phyloP scores from a whole-genome alignment of 2,888 invertebrate species.

The Plebejus anna region DNA sequence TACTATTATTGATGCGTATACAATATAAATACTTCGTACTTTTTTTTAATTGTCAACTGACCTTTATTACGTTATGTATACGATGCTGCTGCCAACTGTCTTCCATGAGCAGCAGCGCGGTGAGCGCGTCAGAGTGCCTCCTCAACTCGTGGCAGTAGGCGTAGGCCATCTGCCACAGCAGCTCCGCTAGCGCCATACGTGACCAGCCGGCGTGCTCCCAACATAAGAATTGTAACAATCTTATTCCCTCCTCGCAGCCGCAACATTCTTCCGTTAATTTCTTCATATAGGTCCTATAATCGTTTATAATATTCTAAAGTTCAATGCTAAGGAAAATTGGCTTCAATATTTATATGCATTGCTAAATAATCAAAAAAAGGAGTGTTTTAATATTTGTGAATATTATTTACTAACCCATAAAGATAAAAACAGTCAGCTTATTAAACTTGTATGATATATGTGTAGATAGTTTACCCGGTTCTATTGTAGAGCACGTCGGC shows the following conservation, averaged over 20 bases:
- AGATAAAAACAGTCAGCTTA: background rate
- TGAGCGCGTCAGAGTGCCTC: slow-evolving; percentile 93
- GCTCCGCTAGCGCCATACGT: slow-evolving; percentile 91
- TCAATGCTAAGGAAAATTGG: background rate
- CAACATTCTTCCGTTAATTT: slow-evolving; percentile 97
- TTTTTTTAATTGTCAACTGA: slow-evolving; percentile 35
- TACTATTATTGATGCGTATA: too few relatives aligned
- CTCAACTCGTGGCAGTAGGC: slow-evolving; percentile 97
- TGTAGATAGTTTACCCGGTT: slow-evolving; percentile 79
- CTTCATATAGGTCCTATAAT: slow-evolving; percentile 86
- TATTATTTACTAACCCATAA: background rate
- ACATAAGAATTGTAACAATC: slow-evolving; percentile 94
- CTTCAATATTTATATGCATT: background rate
- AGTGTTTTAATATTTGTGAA: background rate
- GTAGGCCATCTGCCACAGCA: slow-evolving; percentile 93
- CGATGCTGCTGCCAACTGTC: slow-evolving; percentile 98
- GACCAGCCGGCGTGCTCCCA: slow-evolving; percentile 99
- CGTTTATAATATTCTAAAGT: background rate
- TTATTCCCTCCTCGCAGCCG: slow-evolving; percentile 93
- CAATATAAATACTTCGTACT: background rate
- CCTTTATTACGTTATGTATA: slow-evolving; percentile 95
- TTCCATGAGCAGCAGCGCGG: slow-evolving; percentile 92
- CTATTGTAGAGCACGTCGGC: slow-evolving; percentile 90
- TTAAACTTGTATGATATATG: background rate
- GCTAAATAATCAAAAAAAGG: background rate